Evolutionary conservation across 2,113 vertebrate genomes (phyloP).

Genomic region (Atrichornis clamosus): DNA sequence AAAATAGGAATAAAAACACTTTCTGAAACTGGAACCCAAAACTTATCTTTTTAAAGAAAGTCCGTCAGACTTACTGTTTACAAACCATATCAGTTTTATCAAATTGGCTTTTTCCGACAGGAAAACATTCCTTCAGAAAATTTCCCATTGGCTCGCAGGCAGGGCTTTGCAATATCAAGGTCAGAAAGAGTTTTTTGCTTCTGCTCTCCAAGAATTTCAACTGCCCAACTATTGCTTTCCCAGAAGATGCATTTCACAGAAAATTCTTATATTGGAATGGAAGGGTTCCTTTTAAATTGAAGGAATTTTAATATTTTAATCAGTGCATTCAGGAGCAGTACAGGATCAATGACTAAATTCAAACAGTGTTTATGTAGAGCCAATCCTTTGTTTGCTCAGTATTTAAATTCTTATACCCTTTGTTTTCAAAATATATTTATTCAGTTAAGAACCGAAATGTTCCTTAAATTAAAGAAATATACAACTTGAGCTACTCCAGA

Average conservation of each 20-base stretch:
- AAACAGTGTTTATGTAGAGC: accelerated
- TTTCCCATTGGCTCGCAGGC: neutral
- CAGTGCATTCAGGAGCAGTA: neutral
- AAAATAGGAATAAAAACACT: neutral
- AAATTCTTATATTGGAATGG: neutral
- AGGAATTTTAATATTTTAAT: neutral
- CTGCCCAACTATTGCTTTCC: neutral
- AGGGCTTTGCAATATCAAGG: neutral
- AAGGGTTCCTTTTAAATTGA: neutral
- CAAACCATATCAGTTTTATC: neutral
- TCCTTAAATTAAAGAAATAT: neutral
- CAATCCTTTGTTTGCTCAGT: neutral
- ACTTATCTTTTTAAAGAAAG: neutral
- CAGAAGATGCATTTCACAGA: slow-evolving; percentile 1
- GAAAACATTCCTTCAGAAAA: neutral
- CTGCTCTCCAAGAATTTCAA: slow-evolving; percentile 6
- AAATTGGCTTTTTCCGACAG: neutral
- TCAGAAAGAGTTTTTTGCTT: neutral
- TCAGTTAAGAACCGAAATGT: neutral
- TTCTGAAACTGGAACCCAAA: neutral
- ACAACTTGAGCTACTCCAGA: neutral
- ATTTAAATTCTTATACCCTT: neutral
- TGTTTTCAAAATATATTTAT: neutral
- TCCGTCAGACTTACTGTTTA: neutral
- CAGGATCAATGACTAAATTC: neutral